These are phyloP conservation scores for Chiloscyllium plagiosum DNA, from an alignment of 2,113 vertebrate genomes.

Conservation along the genomic window DNA sequence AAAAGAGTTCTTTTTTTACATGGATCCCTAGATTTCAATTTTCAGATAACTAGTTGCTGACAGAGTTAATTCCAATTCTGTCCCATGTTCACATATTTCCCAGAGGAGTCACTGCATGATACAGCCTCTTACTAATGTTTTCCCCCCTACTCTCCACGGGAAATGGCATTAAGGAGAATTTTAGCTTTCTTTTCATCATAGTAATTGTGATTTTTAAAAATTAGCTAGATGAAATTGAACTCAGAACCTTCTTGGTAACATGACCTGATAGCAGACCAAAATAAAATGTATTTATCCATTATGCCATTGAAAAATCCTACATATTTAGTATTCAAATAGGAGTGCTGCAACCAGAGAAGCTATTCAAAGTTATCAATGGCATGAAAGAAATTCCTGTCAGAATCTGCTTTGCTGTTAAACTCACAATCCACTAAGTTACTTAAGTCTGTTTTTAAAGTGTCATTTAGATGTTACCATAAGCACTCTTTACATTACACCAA, in stretches of 20 bases:
- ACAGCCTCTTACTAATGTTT: neutral
- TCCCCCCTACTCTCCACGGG: neutral
- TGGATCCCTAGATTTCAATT: neutral
- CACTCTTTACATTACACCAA: neutral
- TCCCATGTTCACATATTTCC: neutral
- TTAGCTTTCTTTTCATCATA: neutral
- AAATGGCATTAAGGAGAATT: neutral
- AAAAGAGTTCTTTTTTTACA: neutral
- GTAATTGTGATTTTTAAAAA: neutral
- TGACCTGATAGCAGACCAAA: neutral
- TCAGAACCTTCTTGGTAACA: neutral
- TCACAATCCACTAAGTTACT: neutral
- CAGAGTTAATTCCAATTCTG: neutral
- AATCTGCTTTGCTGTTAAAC: neutral
- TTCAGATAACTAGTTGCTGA: neutral
- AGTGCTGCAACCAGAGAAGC: neutral
- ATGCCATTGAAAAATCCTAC: neutral
- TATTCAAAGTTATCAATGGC: neutral
- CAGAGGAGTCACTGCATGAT: neutral
- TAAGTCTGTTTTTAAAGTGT: neutral
- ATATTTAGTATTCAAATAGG: neutral
- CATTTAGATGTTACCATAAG: constrained; percentile 5
- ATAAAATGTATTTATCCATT: neutral
- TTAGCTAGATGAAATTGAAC: neutral
- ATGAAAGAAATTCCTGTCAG: neutral